Conservation (phyloP, 2,113 vertebrate species). For the Stigmatopora argus region DNA sequence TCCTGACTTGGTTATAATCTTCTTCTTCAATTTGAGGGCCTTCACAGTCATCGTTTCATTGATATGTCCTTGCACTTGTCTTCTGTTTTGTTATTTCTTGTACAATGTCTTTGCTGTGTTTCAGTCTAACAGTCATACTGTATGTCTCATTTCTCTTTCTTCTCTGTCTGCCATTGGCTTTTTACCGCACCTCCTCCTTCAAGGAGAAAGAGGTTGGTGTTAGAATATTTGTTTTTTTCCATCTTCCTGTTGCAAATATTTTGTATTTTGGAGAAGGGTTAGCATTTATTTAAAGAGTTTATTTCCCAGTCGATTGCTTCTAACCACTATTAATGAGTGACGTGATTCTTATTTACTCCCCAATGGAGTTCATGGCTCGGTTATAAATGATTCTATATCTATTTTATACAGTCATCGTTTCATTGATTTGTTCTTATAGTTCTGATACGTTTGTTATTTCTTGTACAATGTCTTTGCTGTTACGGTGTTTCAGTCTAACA, state of each 20-base stretch:
- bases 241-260: slow-evolving; percentile 7
- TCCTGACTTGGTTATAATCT: background rate
- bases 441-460: no score
- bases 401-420: no score
- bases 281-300: no score
- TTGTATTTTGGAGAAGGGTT: no score
- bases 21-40: background rate
- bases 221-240: slow-evolving; percentile 37
- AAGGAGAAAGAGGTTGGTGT: slow-evolving; percentile 93
- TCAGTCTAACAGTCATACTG: slow-evolving; percentile 18
- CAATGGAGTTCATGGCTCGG: no score
- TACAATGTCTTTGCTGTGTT: slow-evolving; percentile 1
- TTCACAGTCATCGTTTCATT: slow-evolving; percentile 19
- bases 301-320: no score
- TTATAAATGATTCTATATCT: no score
- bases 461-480: no score
- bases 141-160: slow-evolving; percentile 34
- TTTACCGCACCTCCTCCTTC: slow-evolving; percentile 78
- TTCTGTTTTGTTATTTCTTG: background rate
- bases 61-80: background rate
- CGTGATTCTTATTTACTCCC: no score
- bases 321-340: no score
- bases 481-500: slow-evolving; percentile 9
- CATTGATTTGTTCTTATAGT: no score
- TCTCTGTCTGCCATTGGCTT: slow-evolving; percentile 66